Evolutionary conservation across 2,797 vertebrate species (phyloP).

Genomic region (Spinus olivaceus): DNA sequence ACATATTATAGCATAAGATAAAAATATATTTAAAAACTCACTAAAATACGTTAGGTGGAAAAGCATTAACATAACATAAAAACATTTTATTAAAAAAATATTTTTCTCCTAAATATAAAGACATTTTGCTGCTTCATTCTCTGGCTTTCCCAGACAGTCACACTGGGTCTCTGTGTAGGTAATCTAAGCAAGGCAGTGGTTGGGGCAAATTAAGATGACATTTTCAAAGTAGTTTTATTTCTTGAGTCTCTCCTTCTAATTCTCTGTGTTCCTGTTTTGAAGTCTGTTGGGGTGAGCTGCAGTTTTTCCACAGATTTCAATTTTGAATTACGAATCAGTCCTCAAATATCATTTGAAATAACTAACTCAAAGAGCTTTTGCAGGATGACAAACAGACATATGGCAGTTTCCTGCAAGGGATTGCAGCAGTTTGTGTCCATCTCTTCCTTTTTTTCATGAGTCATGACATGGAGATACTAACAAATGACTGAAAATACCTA

Average conservation of each 20-base stretch:
- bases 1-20: not conserved
- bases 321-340: not conserved
- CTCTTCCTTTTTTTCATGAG: not conserved
- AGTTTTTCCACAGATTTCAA: not conserved
- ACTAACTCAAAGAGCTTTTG: not conserved
- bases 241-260: not conserved
- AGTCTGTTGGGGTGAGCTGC: not conserved
- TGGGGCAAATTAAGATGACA: not conserved
- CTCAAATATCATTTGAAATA: not conserved
- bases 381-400: not conserved
- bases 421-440: not conserved
- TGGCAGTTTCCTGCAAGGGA: not conserved
- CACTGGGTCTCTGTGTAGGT: not conserved
- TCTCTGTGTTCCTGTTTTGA: not conserved
- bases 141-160: not conserved
- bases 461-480: not conserved
- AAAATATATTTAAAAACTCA: not conserved
- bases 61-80: constrained; percentile 5
- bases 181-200: not conserved
- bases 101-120: not conserved
- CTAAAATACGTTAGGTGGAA: constrained; percentile 10
- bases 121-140: not conserved
- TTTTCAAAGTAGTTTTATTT: not conserved
- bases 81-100: not conserved
- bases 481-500: not conserved